Evolutionary conservation across 2,888 invertebrate species (phyloP), one percentile per base, ranked within the genome.

Genomic region (Caenorhabditis japonica): DNA sequence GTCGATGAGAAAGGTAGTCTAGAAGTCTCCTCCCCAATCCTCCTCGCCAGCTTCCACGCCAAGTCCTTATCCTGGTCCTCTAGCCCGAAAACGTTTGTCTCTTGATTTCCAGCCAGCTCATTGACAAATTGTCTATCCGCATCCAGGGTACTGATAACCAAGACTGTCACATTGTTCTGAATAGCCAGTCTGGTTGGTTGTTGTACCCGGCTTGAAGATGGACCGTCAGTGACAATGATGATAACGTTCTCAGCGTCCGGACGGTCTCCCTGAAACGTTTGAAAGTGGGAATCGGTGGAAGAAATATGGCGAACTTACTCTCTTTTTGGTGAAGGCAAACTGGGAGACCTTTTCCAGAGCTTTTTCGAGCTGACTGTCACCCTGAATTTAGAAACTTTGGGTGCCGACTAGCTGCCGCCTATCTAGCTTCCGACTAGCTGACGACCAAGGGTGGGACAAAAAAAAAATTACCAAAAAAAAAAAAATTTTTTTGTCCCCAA

Each of bases 331-430:
- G 52, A 85, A 85, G 0, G 82, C 85, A 25, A 79, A 81, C 27
- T 82, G 74, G 21, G 83, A 75, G 7, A 83, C 81, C 51, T 84
- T 84, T 13, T 82, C 81, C 39, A 85, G 46, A 1, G 85, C 84
- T n/a, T 79, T 76, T 8, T 77, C 82, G 21, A 85, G 47, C 64
- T 80, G 80, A 21, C 75, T 74, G 30, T 75, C 77, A 30, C 85
- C 85, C 75, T 79, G 51, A 46, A 73, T n/a, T n/a, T n/a, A n/a
- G n/a, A n/a, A n/a, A n/a, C n/a, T n/a, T n/a, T n/a, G n/a, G n/a
- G n/a, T n/a, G n/a, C n/a, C n/a, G n/a, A n/a, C n/a, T n/a, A n/a
- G n/a, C n/a, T n/a, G n/a, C n/a, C n/a, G n/a, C n/a, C n/a, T n/a
- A n/a, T n/a, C n/a, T n/a, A n/a, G n/a, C n/a, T n/a, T n/a, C n/a